Conservation (phyloP, 2,113 vertebrate genomes). For the Pedionomus torquatus region DNA sequence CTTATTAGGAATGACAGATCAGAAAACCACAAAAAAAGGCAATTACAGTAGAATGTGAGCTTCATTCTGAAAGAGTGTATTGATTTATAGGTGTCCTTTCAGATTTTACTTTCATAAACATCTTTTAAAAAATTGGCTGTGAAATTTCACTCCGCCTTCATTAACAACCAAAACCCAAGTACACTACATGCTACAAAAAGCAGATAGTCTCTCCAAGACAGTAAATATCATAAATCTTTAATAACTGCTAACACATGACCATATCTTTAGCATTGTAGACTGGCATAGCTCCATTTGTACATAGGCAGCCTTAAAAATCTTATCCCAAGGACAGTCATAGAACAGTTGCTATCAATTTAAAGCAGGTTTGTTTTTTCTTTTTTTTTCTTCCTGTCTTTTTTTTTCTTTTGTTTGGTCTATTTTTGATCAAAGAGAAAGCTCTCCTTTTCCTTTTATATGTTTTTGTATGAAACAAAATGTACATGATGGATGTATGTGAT, state of each 20-base stretch:
- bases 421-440: background rate
- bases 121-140: background rate
- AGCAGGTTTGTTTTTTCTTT: background rate
- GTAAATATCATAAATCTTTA: background rate
- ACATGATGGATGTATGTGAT: background rate
- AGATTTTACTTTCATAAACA: background rate
- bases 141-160: background rate
- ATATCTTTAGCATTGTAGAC: background rate
- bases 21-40: background rate
- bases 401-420: background rate
- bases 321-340: background rate
- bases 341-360: background rate
- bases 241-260: background rate
- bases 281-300: background rate
- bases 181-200: background rate
- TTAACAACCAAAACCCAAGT: background rate
- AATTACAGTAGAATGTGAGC: fast-evolving
- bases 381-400: background rate
- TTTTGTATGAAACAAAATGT: background rate
- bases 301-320: background rate
- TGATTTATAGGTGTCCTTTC: background rate
- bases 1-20: background rate
- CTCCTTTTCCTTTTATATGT: background rate
- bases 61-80: background rate
- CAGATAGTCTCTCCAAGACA: background rate